Evolutionary conservation across 2,797 vertebrate genomes (phyloP).

Genomic region (Notoglanidium macrostoma): DNA sequence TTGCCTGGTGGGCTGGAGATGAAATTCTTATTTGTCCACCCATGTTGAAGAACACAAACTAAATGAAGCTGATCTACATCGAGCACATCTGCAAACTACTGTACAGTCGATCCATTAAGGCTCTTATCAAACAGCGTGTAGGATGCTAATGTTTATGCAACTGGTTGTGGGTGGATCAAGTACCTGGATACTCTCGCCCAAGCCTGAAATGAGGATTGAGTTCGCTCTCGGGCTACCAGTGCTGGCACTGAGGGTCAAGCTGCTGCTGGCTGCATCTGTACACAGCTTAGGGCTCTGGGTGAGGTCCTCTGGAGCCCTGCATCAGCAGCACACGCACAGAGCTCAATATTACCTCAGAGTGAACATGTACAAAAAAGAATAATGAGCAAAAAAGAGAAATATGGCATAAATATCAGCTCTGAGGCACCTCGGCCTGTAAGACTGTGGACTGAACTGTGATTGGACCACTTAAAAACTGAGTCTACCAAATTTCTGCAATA

Average conservation of each 20-base stretch:
- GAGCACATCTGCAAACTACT: not conserved
- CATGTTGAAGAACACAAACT: not conserved
- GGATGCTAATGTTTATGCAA: not conserved
- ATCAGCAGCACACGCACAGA: not conserved
- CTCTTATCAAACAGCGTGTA: not conserved
- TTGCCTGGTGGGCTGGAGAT: not conserved
- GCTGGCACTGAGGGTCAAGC: conserved; percentile 67
- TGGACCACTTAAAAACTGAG: not conserved
- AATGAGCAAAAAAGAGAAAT: not conserved
- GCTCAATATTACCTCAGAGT: not conserved
- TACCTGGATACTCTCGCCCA: conserved; percentile 85
- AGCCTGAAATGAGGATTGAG: conserved; percentile 83
- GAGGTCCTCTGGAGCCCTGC: conserved; percentile 85
- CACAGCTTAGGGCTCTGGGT: conserved; percentile 85
- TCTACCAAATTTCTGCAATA: not conserved
- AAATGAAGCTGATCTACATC: not conserved
- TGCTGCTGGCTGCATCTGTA: conserved; percentile 74
- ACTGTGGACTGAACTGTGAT: not conserved
- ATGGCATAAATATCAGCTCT: not conserved
- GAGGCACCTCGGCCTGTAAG: not conserved
- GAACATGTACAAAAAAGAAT: not conserved
- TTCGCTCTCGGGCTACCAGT: conserved; percentile 81
- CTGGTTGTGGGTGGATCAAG: not conserved
- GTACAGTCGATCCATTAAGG: not conserved
- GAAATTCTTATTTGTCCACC: not conserved